These are phyloP conservation scores for Clarias gariepinus DNA, from an alignment of 2,113 vertebrate genomes.

Conservation along the genomic window DNA sequence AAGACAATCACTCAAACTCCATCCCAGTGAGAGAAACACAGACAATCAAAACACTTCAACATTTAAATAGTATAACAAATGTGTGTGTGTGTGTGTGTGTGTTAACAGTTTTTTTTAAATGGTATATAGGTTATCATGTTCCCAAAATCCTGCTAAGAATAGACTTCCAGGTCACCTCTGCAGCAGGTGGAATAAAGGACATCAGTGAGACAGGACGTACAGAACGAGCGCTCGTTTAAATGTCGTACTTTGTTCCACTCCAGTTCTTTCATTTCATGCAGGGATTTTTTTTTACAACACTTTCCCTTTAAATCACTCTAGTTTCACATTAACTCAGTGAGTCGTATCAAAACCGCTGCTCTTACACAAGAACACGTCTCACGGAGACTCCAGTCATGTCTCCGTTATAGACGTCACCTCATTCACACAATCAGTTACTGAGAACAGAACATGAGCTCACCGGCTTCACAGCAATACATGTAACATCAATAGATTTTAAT, in stretches of 20 bases:
- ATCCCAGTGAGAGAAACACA: constrained; percentile 76
- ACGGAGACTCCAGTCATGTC: not conserved
- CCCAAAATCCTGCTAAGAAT: constrained; percentile 58
- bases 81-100: not conserved
- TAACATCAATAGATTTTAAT: not conserved
- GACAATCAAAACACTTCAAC: not conserved
- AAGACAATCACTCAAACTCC: constrained; percentile 79
- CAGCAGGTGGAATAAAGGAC: constrained; percentile 26
- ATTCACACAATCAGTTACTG: not conserved
- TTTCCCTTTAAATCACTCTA: not conserved
- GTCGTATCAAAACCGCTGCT: not conserved
- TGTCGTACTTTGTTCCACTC: not conserved
- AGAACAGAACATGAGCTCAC: no score
- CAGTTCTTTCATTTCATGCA: not conserved
- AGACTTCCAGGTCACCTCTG: constrained; percentile 45
- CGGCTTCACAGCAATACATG: not conserved
- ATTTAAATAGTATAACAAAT: not conserved
- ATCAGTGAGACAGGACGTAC: constrained; percentile 41
- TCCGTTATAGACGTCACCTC: not conserved
- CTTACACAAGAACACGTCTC: not conserved
- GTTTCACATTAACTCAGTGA: not conserved
- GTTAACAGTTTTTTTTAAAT: no score
- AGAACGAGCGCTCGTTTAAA: constrained; percentile 26
- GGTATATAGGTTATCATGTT: constrained; percentile 55
- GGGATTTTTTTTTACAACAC: not conserved